Conservation (phyloP, 1,140 invertebrate genomes). For the Drosophila pachea region DNA sequence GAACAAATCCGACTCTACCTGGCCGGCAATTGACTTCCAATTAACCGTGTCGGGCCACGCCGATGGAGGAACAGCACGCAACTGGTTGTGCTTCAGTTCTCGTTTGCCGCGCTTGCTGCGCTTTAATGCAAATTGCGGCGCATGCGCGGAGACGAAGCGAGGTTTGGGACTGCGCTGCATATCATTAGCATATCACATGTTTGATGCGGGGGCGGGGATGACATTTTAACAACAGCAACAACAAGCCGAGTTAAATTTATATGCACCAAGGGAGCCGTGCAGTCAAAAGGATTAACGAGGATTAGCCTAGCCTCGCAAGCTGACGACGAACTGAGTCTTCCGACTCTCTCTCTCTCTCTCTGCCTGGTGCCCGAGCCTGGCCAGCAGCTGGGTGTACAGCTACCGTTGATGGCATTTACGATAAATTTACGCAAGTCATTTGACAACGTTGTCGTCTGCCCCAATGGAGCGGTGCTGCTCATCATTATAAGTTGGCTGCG, state of each 20-base stretch:
- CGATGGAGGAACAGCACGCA: constrained; percentile 26
- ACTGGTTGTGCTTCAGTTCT: constrained; percentile 9
- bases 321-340: constrained; percentile 13
- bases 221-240: constrained; percentile 23
- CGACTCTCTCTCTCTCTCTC: no score
- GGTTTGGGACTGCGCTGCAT: constrained; percentile 46
- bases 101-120: neutral
- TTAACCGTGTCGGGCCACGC: constrained; percentile 64
- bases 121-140: constrained; percentile 26
- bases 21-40: constrained; percentile 66
- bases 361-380: constrained; percentile 18
- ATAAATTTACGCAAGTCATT: constrained; percentile 79
- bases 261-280: constrained; percentile 30
- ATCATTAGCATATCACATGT: constrained; percentile 66
- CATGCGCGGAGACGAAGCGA: constrained; percentile 30
- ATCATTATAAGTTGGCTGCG: constrained; percentile 65
- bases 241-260: constrained; percentile 58
- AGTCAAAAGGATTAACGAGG: constrained; percentile 68
- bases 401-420: constrained; percentile 75
- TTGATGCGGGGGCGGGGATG: constrained; percentile 18
- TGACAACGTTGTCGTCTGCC: constrained; percentile 59
- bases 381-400: constrained; percentile 25
- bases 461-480: constrained; percentile 37
- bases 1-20: constrained; percentile 37
- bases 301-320: constrained; percentile 54